Percentiles rank a stretch among this genome's conserved stretches.
phyloP scores from a whole-genome alignment of 2,888 invertebrate species.

The Prosopocoilus inquinatus region DNA sequence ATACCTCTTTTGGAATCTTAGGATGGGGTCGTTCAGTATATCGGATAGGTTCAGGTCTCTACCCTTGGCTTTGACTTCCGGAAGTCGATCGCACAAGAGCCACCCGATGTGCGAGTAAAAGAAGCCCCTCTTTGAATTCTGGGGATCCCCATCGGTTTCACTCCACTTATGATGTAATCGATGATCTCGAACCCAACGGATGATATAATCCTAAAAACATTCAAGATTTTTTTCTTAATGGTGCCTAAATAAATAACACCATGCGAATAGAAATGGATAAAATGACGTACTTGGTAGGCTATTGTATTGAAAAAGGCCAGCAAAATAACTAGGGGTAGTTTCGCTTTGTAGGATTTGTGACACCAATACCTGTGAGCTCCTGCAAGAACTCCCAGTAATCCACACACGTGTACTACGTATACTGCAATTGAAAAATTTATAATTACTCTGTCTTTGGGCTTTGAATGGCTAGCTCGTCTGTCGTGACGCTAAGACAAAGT shows the following conservation, averaged over 20 bases:
- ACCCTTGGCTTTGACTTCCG: background rate
- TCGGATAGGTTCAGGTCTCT: background rate
- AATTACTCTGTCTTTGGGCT: background rate
- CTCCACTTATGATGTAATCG: background rate
- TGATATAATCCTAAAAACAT: slow-evolving; percentile 29
- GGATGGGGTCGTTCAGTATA: background rate
- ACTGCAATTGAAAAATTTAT: slow-evolving; percentile 56
- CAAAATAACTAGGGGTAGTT: slow-evolving; percentile 48
- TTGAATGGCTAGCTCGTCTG: too few species aligned
- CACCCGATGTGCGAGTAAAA: slow-evolving; percentile 3
- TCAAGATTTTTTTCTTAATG: slow-evolving; percentile 41
- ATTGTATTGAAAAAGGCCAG: too few species aligned
- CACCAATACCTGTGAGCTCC: slow-evolving; percentile 94
- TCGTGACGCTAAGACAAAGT: too few species aligned
- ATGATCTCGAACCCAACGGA: background rate
- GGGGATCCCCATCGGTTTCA: background rate
- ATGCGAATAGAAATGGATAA: too few species aligned
- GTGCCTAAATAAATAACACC: too few species aligned
- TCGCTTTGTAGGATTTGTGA: slow-evolving; percentile 80
- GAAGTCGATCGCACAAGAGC: background rate
- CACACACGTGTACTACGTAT: slow-evolving; percentile 64
- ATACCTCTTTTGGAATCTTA: slow-evolving; percentile 13
- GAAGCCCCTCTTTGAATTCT: background rate
- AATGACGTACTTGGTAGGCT: too few species aligned
- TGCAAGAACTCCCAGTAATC: slow-evolving; percentile 74